These are phyloP conservation scores for Brachionus angularis DNA, from an alignment of 1,140 invertebrate species.

Conservation along the genomic window DNA sequence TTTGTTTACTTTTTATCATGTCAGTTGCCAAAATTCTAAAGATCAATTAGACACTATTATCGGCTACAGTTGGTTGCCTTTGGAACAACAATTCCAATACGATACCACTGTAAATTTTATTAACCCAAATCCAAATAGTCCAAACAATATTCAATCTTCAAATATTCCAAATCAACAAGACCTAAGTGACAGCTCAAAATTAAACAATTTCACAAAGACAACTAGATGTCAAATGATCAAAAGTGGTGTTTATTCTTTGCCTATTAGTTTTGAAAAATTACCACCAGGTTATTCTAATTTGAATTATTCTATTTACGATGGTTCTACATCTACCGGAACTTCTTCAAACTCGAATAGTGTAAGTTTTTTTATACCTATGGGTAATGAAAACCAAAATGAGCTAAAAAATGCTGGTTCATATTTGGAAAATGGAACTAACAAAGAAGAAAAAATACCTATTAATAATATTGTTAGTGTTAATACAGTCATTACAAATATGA, in stretches of 20 bases:
- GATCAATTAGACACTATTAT: constrained; percentile 41
- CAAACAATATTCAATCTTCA: not conserved
- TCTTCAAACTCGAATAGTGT: too few species aligned
- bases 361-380: too few species aligned
- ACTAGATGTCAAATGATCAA: constrained; percentile 41
- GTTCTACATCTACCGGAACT: not conserved
- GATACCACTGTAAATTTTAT: constrained; percentile 40
- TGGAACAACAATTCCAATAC: constrained; percentile 38
- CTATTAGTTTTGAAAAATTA: constrained; percentile 35
- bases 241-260: constrained; percentile 36
- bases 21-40: constrained; percentile 43
- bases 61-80: constrained; percentile 41
- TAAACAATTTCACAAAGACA: constrained; percentile 31
- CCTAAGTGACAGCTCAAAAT: too few species aligned
- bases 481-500: constrained; percentile 1
- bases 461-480: not conserved
- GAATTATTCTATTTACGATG: constrained; percentile 26
- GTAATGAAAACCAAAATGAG: too few species aligned
- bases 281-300: constrained; percentile 13
- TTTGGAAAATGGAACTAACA: not conserved
- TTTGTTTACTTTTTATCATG: constrained; percentile 44
- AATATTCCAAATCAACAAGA: too few species aligned
- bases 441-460: constrained; percentile 8
- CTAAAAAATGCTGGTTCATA: too few species aligned
- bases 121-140: not conserved